Percentiles rank a stretch among this genome's conserved stretches.
Conservation (phyloP, 2,888 invertebrate species). For the Cheiracanthium punctorium region DNA sequence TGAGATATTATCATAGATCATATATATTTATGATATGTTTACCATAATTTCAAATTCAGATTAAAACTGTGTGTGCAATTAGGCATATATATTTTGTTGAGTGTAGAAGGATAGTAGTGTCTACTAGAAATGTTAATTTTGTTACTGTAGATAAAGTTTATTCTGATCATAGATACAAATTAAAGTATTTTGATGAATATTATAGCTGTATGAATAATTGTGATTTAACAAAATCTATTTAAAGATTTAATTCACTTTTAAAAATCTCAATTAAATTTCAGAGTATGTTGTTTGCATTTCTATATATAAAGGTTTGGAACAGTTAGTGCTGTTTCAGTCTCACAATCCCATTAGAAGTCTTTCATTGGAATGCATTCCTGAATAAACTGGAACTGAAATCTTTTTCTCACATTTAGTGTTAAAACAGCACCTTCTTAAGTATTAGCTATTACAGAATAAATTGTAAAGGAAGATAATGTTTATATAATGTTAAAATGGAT, state of each 20-base stretch:
- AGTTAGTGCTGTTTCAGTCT: conserved; percentile 45
- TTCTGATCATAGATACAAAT: too few species aligned
- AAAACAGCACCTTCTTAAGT: conserved; percentile 28
- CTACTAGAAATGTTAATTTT: too few species aligned
- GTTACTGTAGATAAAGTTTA: too few species aligned
- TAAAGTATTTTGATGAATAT: too few species aligned
- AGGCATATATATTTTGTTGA: too few species aligned
- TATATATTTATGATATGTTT: neutral
- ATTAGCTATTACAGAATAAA: neutral
- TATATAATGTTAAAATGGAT: too few species aligned
- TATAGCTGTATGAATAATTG: too few species aligned
- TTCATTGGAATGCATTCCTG: conserved; percentile 61
- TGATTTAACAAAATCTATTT: too few species aligned
- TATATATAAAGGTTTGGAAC: conserved; percentile 37
- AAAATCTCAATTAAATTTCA: neutral
- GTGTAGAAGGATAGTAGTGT: too few species aligned
- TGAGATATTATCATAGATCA: conserved; percentile 48
- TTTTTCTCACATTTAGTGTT: conserved; percentile 36
- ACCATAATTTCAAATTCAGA: neutral
- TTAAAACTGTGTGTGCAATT: too few species aligned
- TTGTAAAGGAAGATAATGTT: too few species aligned
- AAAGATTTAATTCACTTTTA: too few species aligned
- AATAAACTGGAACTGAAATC: conserved; percentile 16
- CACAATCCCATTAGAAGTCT: conserved; percentile 65
- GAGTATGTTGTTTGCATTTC: neutral